Conservation (phyloP, 2,797 vertebrate genomes). For the Chrosomus eos region DNA sequence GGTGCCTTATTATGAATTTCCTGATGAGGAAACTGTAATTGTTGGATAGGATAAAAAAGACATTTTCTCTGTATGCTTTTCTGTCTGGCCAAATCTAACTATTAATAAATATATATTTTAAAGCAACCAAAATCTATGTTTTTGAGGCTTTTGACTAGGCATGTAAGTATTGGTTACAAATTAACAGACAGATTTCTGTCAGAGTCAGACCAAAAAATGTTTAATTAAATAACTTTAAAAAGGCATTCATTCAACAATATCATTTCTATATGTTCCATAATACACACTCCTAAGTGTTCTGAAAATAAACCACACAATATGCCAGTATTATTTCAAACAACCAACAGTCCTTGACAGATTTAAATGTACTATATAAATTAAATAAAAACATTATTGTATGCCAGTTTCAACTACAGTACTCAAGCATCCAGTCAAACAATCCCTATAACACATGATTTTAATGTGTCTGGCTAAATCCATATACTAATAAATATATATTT, state of each 20-base stretch:
- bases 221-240: conserved; percentile 6
- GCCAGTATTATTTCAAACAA: not conserved
- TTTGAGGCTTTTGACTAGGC: not conserved
- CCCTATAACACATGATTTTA: not conserved
- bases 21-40: conserved; percentile 78
- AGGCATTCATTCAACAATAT: not conserved
- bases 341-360: not conserved
- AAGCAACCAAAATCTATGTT: conserved; percentile 6
- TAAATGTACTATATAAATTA: not conserved
- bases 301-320: not conserved
- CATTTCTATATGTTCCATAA: not conserved
- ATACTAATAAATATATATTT: conserved; percentile 44
- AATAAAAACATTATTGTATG: not conserved
- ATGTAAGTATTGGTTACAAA: not conserved
- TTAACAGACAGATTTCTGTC: not conserved
- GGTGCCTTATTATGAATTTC: conserved; percentile 86
- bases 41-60: conserved; percentile 79
- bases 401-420: not conserved
- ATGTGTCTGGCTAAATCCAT: conserved; percentile 18
- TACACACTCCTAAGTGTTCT: not conserved
- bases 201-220: not conserved
- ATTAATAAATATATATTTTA: conserved; percentile 50
- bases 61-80: not conserved
- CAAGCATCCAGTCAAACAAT: not conserved
- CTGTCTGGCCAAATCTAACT: conserved; percentile 24